phyloP scores from a whole-genome alignment of 2,888 invertebrate genomes.

The Leptopilina myrica region DNA sequence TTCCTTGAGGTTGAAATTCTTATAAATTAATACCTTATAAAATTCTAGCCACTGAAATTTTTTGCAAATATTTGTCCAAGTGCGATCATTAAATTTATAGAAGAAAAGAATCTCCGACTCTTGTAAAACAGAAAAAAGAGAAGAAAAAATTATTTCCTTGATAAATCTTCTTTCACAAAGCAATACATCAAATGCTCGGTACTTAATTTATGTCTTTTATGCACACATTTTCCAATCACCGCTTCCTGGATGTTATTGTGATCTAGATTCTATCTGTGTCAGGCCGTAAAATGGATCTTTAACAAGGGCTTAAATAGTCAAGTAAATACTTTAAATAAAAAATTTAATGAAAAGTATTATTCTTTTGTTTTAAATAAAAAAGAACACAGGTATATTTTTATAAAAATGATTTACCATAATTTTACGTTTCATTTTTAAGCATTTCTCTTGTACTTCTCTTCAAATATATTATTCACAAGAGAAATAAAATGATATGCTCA shows the following conservation, averaged over 20 bases:
- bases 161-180: constrained; percentile 2
- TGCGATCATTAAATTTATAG: neutral
- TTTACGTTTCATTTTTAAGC: neutral
- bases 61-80: neutral
- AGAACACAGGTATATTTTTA: neutral
- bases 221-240: constrained; percentile 17
- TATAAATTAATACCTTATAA: too few relatives aligned
- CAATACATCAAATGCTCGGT: neutral
- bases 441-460: neutral
- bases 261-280: constrained; percentile 15
- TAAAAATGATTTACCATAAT: too few relatives aligned
- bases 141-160: neutral
- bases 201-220: constrained; percentile 17
- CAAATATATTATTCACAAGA: neutral
- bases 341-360: constrained; percentile 9
- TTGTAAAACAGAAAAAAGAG: neutral
- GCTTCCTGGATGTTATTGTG: constrained; percentile 15
- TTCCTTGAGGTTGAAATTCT: too few relatives aligned
- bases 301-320: neutral
- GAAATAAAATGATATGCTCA: neutral
- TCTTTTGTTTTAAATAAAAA: neutral
- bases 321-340: neutral
- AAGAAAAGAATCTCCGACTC: neutral
- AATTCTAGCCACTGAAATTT: too few relatives aligned
- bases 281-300: constrained; percentile 3